A percentile compares a stretch with the other conserved stretches of the same genome.
phyloP scores from a whole-genome alignment of 2,797 vertebrate species.

The Vultur gryphus region DNA sequence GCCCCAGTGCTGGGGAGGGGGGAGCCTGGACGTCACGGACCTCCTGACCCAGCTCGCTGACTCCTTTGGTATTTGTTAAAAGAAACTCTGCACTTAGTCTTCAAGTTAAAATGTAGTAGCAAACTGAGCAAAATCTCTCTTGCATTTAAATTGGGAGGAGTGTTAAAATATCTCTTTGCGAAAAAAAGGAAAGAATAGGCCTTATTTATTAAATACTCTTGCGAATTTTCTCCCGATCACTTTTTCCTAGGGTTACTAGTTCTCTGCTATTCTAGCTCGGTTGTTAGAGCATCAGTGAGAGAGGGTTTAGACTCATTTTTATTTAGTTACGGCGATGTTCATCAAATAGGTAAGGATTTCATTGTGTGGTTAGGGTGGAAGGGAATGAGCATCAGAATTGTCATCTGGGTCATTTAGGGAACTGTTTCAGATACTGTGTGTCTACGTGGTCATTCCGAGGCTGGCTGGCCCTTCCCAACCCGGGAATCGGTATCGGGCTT shows the following conservation, averaged over 20 bases:
- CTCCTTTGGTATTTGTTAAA: neutral
- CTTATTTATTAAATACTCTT: neutral
- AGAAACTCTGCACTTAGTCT: neutral
- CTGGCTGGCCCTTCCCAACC: neutral
- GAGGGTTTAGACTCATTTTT: neutral
- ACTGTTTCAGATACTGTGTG: neutral
- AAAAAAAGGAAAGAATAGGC: neutral
- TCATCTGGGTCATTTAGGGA: neutral
- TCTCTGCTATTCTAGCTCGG: neutral
- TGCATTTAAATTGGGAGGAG: neutral
- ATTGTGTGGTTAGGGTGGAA: neutral
- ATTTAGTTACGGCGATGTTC: neutral
- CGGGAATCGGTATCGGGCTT: neutral
- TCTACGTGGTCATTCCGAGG: neutral
- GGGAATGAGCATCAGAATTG: neutral
- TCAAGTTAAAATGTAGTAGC: neutral
- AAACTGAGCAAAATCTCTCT: neutral
- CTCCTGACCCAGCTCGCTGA: neutral
- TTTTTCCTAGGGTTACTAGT: neutral
- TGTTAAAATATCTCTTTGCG: neutral
- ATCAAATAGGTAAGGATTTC: neutral
- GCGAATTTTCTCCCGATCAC: neutral
- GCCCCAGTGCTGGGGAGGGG: fast-evolving
- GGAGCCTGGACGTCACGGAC: neutral
- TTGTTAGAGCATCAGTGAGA: neutral